Evolutionary conservation across 2,113 vertebrate species (phyloP).

Genomic region (Prolemur simus): DNA sequence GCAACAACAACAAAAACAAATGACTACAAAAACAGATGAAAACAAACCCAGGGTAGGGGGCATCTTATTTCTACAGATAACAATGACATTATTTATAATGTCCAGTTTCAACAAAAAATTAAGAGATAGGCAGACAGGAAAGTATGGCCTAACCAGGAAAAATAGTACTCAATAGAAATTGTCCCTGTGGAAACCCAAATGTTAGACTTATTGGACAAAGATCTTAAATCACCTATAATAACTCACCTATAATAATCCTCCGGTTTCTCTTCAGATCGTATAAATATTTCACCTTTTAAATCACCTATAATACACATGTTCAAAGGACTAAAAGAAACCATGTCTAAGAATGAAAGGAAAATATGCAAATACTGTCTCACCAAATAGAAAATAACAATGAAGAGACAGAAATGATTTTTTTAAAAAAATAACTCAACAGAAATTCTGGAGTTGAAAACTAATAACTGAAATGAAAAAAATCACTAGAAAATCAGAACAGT

Average conservation of each 20-base stretch:
- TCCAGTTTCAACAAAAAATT: background rate
- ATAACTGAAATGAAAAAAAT: background rate
- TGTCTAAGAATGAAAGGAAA: background rate
- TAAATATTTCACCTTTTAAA: no score
- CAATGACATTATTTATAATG: background rate
- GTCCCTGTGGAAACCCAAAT: background rate
- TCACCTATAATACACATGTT: background rate
- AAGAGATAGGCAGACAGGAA: background rate
- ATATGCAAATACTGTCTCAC: background rate
- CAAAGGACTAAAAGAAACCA: background rate
- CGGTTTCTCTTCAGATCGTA: no score
- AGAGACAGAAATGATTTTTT: background rate
- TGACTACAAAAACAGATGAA: background rate
- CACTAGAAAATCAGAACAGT: background rate
- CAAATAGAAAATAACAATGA: background rate
- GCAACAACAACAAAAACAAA: background rate
- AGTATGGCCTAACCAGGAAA: background rate
- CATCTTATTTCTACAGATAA: background rate
- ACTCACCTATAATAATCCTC: no score
- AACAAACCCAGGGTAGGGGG: background rate
- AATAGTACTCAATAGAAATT: background rate
- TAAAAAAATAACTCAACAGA: background rate
- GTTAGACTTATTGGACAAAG: background rate
- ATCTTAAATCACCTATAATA: background rate
- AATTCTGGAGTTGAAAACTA: background rate